phyloP scores from a whole-genome alignment of 2,113 vertebrate species.

The Sterrhoptilus dennistouni region DNA sequence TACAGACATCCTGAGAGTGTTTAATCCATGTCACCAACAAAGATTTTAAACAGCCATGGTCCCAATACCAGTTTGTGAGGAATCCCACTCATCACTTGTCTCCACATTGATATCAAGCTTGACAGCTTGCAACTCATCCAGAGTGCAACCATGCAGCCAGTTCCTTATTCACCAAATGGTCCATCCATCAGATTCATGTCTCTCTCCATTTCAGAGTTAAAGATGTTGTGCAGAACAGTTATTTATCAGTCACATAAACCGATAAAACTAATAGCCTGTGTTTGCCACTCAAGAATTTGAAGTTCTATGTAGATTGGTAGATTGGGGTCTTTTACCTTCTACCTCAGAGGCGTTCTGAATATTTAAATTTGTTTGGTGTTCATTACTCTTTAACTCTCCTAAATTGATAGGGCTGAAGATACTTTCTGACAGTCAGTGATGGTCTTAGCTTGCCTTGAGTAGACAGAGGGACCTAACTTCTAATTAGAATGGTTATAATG shows the following conservation, averaged over 20 bases:
- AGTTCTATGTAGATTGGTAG: neutral
- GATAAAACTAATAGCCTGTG: neutral
- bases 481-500: neutral
- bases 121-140: neutral
- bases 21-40: accelerated
- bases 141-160: neutral
- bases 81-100: neutral
- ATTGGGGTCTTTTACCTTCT: neutral
- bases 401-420: neutral
- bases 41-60: neutral
- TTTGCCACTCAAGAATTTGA: neutral
- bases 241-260: neutral
- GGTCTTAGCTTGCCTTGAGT: neutral
- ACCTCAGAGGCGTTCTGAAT: neutral
- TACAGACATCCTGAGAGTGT: neutral
- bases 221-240: neutral
- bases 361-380: neutral
- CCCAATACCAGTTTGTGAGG: neutral
- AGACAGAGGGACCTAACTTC: neutral
- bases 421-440: neutral
- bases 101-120: neutral
- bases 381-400: neutral
- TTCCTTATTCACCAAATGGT: neutral
- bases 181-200: neutral
- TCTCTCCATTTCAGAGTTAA: neutral